Evolutionary conservation across 2,113 vertebrate species (phyloP).

Genomic region (Otus sunia): DNA sequence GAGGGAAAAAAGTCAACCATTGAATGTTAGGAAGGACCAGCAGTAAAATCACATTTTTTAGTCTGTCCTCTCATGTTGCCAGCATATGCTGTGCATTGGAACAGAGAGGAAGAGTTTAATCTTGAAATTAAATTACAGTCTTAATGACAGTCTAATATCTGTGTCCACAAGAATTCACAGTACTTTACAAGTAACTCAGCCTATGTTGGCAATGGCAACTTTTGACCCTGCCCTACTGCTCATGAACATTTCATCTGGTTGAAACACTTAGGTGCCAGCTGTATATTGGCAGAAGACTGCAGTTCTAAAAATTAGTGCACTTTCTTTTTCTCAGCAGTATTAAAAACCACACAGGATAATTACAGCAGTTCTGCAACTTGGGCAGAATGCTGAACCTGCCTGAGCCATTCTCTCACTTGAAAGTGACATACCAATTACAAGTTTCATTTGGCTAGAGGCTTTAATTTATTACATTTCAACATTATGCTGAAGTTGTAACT

Average conservation of each 20-base stretch:
- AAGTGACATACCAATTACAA: not conserved
- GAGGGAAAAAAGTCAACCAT: not conserved
- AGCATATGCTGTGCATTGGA: not conserved
- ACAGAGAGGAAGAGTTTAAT: not conserved
- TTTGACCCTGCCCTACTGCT: not conserved
- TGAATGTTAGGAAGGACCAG: not conserved
- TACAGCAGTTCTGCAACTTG: not conserved
- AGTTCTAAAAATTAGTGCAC: not conserved
- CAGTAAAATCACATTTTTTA: not conserved
- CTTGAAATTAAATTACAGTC: not conserved
- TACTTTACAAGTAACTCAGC: not conserved
- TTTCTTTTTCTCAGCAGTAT: not conserved
- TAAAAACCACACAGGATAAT: conserved; percentile 15
- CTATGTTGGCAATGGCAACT: not conserved
- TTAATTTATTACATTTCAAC: not conserved
- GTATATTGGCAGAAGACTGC: not conserved
- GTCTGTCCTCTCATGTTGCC: not conserved
- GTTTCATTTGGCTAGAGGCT: conserved; percentile 16
- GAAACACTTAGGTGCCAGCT: not conserved
- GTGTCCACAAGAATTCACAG: not conserved
- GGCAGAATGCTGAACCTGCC: not conserved
- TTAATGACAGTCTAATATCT: not conserved
- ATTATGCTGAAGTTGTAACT: conserved; percentile 21
- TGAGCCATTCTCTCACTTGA: not conserved
- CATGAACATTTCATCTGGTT: not conserved